Percentiles rank a stretch among this genome's conserved stretches.
These are phyloP conservation scores for Caenorhabditis becei DNA, from an alignment of 2,888 invertebrate species.

Conservation along the genomic window DNA sequence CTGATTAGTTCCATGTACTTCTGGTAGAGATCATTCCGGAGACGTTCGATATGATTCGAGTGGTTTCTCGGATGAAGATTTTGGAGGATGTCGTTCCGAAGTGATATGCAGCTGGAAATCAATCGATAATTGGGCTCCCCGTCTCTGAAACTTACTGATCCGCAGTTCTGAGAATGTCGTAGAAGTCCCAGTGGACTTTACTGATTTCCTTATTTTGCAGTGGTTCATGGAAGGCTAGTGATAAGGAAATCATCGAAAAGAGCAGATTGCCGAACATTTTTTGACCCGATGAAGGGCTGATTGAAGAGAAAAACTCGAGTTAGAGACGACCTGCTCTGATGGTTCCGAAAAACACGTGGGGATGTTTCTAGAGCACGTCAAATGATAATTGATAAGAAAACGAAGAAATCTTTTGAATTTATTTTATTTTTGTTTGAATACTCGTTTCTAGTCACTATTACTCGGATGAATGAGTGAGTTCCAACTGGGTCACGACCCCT, in stretches of 20 bases:
- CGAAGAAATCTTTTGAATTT: too few relatives aligned
- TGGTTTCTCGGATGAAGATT: slow-evolving; percentile 1
- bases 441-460: slow-evolving; percentile 44
- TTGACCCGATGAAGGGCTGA: too few relatives aligned
- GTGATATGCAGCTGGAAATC: slow-evolving; percentile 8
- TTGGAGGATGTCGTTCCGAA: neutral
- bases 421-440: slow-evolving; percentile 16
- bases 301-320: neutral
- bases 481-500: neutral
- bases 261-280: neutral
- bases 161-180: slow-evolving; percentile 26
- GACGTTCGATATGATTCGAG: neutral
- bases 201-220: neutral
- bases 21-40: slow-evolving; percentile 26
- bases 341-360: too few relatives aligned
- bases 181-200: slow-evolving; percentile 2
- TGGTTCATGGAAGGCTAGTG: slow-evolving; percentile 4
- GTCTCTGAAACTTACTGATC: slow-evolving; percentile 21
- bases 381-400: too few relatives aligned
- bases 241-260: neutral
- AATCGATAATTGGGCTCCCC: neutral
- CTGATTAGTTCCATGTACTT: slow-evolving; percentile 8
- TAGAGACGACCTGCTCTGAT: too few relatives aligned
- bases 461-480: slow-evolving; percentile 49
- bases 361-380: too few relatives aligned